phyloP scores from a whole-genome alignment of 30 jellyfish, hydroid and myxozoan species.

The Phacellophora camtschatica region DNA sequence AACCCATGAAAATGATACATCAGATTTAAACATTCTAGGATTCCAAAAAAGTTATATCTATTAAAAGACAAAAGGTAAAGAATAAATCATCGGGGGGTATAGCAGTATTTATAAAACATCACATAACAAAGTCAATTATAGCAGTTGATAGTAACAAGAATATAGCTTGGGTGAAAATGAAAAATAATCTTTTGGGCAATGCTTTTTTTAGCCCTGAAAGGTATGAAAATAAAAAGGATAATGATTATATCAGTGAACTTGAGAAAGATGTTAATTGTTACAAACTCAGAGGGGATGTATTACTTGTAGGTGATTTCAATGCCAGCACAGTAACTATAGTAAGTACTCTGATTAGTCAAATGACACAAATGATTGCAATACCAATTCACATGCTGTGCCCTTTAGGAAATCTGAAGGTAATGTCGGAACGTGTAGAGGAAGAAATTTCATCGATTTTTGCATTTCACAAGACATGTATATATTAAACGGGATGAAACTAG shows the following conservation, averaged over 20 bases:
- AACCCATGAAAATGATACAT: conserved; percentile 3
- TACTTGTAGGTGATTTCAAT: background rate
- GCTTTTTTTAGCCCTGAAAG: background rate
- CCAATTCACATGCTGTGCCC: conserved; percentile 3
- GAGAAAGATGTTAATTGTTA: background rate
- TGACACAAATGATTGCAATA: background rate
- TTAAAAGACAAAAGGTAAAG: background rate
- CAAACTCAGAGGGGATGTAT: background rate
- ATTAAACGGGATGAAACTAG: background rate
- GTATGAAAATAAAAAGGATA: background rate
- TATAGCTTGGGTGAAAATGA: background rate
- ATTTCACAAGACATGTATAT: background rate
- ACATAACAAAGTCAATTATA: background rate
- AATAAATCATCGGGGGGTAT: background rate
- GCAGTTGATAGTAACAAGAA: background rate
- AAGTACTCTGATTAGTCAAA: background rate
- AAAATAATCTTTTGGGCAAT: background rate
- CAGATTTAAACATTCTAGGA: background rate
- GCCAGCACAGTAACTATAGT: background rate
- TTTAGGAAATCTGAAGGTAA: background rate
- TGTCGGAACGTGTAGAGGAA: background rate
- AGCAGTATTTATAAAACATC: background rate
- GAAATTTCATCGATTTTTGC: background rate
- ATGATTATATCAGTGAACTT: background rate
- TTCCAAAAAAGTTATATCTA: background rate